phyloP scores from a whole-genome alignment of 2,113 vertebrate genomes.

The Poeciliopsis retropinna region DNA sequence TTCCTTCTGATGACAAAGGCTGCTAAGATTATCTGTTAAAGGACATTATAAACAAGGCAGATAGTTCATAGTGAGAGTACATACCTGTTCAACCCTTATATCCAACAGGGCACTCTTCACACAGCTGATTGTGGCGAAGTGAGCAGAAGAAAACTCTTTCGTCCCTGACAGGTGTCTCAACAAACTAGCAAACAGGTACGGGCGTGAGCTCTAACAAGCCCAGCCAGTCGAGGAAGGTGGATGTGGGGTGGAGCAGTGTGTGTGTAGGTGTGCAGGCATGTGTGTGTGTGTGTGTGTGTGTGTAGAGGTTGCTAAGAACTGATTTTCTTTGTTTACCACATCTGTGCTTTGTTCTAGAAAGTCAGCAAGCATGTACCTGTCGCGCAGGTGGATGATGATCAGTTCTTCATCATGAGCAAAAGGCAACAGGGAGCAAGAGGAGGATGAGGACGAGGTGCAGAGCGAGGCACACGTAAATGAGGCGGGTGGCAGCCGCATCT shows the following conservation, averaged over 20 bases:
- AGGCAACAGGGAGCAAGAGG: neutral
- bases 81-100: constrained; percentile 38
- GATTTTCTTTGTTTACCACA: constrained; percentile 51
- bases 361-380: constrained; percentile 43
- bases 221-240: constrained; percentile 70
- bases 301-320: constrained; percentile 54
- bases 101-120: constrained; percentile 28
- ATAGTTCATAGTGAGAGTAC: neutral
- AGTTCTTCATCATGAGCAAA: neutral
- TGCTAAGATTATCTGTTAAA: neutral
- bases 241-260: constrained; percentile 59
- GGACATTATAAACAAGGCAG: neutral
- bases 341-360: constrained; percentile 29
- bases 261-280: neutral
- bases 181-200: constrained; percentile 61
- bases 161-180: constrained; percentile 68
- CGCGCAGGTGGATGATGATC: constrained; percentile 26
- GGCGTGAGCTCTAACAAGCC: constrained; percentile 71
- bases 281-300: neutral
- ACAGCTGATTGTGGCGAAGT: constrained; percentile 13
- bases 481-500: constrained; percentile 33
- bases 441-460: constrained; percentile 2
- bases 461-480: constrained; percentile 22
- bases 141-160: constrained; percentile 18
- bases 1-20: constrained; percentile 1